Base-by-base conservation (phyloP, 2,888 invertebrate genomes). In the Pyrrhia umbra region DNA sequence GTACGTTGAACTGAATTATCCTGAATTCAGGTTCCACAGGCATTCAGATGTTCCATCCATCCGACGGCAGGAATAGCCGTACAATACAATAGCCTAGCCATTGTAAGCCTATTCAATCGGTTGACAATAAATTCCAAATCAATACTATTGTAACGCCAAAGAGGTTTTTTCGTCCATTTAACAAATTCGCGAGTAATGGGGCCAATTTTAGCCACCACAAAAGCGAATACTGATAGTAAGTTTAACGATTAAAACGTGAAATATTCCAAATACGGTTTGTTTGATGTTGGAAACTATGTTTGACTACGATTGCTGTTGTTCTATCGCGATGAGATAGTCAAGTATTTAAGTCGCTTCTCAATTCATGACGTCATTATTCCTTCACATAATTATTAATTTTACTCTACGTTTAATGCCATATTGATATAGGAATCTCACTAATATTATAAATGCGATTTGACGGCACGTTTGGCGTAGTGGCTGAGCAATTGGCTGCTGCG, bases 121-220 rank as follows among this genome's bases (percentile, higher is more conserved):
- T 58, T 58, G 49, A 79, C 73, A 79, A 80, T 71, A 77, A 79
- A 74, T 70, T 67, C 52, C 66, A 76, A 73, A 78, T 77, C 77
- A 74, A 79, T 78, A 74, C 78, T 79, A 60, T 74, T 64, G 68
- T 66, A 70, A 56, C 62, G 45, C 57, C 43, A 63, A 66, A 68
- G 58, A 69, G 77, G 77, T 58, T 74, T 74, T 69, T 74, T 68
- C 58, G 37, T 50, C 77, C 67, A 65, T 77, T 79, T 70, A 70
- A 77, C 74, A 68, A 79, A 75, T 68, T 67, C 54, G 39, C 40
- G 68, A 66, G 71, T 79, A 75, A 77, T 77, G 71, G 65, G 25
- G n/a, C 60, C 70, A 63, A 77, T 75, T 74, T 57, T 46, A 60
- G 57, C 20, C 10, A 65, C 67, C 62, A 70, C 78, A 75, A 70